Percentiles rank a stretch among this genome's conserved stretches.
phyloP scores from a whole-genome alignment of 1,140 invertebrate genomes.

The Drosophila pruinosa region DNA sequence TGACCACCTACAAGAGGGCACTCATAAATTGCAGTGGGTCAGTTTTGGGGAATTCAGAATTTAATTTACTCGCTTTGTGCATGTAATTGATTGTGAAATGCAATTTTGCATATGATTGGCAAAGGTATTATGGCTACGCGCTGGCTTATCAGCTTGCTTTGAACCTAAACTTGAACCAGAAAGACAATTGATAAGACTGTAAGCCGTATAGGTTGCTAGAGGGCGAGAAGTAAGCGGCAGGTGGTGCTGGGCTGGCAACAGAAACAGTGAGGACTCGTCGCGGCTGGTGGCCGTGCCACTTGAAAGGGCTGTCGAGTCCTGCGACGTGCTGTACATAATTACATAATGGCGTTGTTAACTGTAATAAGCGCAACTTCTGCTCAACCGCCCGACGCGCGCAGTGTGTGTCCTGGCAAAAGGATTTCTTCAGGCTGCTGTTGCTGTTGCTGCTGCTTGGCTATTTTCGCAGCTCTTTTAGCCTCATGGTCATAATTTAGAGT shows the following conservation, averaged over 20 bases:
- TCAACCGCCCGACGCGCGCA: conserved; percentile 49
- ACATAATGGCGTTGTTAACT: conserved; percentile 78
- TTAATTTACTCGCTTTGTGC: neutral
- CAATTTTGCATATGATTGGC: conserved; percentile 5
- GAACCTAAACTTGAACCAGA: neutral
- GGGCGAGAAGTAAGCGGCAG: neutral
- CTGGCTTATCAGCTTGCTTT: conserved; percentile 14
- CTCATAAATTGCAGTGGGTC: conserved; percentile 26
- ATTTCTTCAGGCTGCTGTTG: conserved; percentile 38
- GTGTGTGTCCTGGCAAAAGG: conserved; percentile 77
- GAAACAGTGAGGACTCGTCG: neutral
- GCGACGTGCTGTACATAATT: conserved; percentile 65
- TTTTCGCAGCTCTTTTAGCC: conserved; percentile 33
- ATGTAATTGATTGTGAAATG: conserved; percentile 19
- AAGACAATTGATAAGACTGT: conserved; percentile 10
- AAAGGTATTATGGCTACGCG: conserved; percentile 7
- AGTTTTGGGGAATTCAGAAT: neutral
- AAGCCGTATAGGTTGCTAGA: neutral
- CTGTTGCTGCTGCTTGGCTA: conserved; percentile 17
- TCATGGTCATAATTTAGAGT: conserved; percentile 23
- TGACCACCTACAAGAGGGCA: conserved; percentile 47
- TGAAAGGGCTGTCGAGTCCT: conserved; percentile 24
- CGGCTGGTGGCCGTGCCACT: conserved; percentile 20
- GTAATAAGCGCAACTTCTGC: conserved; percentile 79
- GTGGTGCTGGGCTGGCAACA: neutral